These are phyloP conservation scores for Euleptes europaea DNA, from an alignment of 2,113 vertebrate species.

Conservation along the genomic window DNA sequence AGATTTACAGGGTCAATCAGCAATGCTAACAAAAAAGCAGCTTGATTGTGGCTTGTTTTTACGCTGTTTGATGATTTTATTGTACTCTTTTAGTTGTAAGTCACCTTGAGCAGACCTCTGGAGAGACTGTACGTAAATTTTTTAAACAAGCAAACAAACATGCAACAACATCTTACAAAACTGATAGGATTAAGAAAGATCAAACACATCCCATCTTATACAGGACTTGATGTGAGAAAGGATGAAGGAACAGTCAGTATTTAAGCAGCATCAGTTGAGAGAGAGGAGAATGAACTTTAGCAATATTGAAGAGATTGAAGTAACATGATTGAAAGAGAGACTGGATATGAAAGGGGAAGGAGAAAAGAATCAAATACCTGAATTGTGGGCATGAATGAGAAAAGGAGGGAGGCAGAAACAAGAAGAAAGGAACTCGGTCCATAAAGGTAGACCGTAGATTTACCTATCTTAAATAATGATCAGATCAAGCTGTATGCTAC, in stretches of 20 bases:
- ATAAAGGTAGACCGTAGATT: background rate
- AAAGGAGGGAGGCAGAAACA: background rate
- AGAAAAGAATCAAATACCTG: background rate
- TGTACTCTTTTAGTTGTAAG: too few species aligned
- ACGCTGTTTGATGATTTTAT: too few species aligned
- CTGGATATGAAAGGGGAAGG: background rate
- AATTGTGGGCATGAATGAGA: background rate
- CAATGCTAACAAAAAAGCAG: too few species aligned
- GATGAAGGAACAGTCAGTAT: background rate
- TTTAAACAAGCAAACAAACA: too few species aligned
- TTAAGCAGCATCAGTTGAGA: background rate
- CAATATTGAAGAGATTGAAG: background rate
- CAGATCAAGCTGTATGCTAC: background rate
- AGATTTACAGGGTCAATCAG: too few species aligned
- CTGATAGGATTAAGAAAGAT: background rate
- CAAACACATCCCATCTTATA: background rate
- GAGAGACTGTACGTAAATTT: too few species aligned
- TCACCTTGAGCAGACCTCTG: too few species aligned
- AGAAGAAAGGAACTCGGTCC: background rate
- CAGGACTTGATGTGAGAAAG: background rate
- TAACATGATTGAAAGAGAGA: background rate
- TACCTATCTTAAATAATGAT: too few species aligned
- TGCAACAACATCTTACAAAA: too few species aligned
- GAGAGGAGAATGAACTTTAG: background rate
- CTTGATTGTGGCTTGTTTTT: too few species aligned